Evolutionary conservation across 2,113 vertebrate genomes (phyloP).

Genomic region (Beaufortia kweichowensis): DNA sequence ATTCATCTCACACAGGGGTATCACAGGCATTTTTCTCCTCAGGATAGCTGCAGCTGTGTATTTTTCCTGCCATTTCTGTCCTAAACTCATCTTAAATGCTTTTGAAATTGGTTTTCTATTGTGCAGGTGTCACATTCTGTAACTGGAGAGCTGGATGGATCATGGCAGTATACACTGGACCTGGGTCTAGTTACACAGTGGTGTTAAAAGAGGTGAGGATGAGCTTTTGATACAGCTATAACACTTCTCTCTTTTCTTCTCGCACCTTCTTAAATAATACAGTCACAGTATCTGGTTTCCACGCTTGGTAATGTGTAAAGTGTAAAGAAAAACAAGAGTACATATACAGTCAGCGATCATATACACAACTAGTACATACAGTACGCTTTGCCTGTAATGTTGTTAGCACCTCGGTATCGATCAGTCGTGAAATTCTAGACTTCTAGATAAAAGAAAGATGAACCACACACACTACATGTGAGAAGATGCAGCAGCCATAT

Average conservation of each 20-base stretch:
- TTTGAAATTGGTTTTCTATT: not conserved
- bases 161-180: conserved; percentile 12
- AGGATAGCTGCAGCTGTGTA: not conserved
- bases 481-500: too few relatives aligned
- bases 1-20: not conserved
- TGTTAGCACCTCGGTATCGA: not conserved
- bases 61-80: not conserved
- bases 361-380: not conserved
- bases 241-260: conserved; percentile 9
- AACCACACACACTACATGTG: too few relatives aligned
- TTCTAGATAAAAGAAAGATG: too few relatives aligned
- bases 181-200: conserved; percentile 41
- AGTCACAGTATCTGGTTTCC: conserved; percentile 45
- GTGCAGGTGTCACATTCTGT: not conserved
- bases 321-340: not conserved
- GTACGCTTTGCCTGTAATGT: too few relatives aligned
- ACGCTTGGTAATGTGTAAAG: not conserved
- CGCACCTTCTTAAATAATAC: conserved; percentile 44
- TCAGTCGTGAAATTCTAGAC: not conserved
- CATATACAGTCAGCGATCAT: not conserved
- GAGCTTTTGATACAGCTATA: conserved; percentile 14
- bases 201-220: conserved; percentile 43
- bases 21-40: not conserved
- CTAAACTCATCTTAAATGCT: not conserved
- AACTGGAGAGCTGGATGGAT: not conserved